Evolutionary conservation across 2,113 vertebrate genomes (phyloP), one percentile per base, ranked within the genome.

Genomic region (Pomatostomus ruficeps): DNA sequence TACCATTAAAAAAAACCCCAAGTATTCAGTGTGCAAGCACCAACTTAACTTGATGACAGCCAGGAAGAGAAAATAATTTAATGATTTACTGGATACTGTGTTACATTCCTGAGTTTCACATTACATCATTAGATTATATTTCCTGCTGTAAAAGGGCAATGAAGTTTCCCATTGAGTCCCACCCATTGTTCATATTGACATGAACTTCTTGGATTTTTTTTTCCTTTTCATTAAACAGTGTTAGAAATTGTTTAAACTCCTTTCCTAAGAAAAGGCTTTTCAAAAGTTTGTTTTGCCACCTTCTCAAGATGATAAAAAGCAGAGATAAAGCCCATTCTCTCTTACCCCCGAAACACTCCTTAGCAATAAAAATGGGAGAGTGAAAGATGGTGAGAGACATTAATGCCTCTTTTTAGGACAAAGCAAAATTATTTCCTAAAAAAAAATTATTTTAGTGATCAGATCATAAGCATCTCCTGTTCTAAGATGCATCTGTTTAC

Each of bases 81-180:
- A 48, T 65, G 74, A 58, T 83, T 92, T 87, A 59, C 57, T 89
- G 51, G 51, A 94, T 65, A 66, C 59, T n/a, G 55, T 40, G 46
- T n/a, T 52, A 91, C 73, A 93, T 92, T 94, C 83, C 80, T 12
- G 36, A 95, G 89, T 85, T 95, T 94, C 93, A 49, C 83, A 93
- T 92, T 94, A 95, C 93, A 95, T 89, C 92, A 91, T 76, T 57
- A 92, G 36, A 89, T 89, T 86, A 15, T 61, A 87, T 70, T 95
- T 97, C 94, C 93, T 89, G 89, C 77, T 89, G 58, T 36, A 81
- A 95, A 95, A 62, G 6, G 11, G 89, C 48, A 90, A 55, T 54
- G 46, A 92, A 86, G 40, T 91, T 89, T 92, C 84, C 87, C 87
- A 91, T 15, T 35, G 65, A 72, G 66, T 84, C 73, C 80, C 70